A percentile compares a stretch with the other conserved stretches of the same genome.
These are phyloP conservation scores for Apteryx owenii DNA, from an alignment of 2,113 vertebrate species.

Conservation along the genomic window DNA sequence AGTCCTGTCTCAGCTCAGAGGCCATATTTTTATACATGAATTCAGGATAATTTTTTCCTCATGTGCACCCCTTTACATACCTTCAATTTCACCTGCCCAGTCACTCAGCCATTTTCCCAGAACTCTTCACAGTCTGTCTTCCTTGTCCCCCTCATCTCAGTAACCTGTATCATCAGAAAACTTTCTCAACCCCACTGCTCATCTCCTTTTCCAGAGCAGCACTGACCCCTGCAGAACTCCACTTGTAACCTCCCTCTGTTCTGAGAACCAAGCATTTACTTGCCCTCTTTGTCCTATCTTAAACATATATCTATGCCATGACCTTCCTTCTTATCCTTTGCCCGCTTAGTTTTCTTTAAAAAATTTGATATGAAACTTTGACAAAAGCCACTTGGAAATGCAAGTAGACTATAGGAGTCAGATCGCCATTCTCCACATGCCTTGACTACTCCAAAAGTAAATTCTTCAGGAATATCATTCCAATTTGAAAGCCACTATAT, in stretches of 20 bases:
- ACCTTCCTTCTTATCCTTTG: not conserved
- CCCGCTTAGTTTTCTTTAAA: not conserved
- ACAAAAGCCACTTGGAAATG: not conserved
- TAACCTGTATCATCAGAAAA: not conserved
- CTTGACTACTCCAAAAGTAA: not conserved
- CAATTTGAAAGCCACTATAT: not conserved
- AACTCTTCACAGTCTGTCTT: not conserved
- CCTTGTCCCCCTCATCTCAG: not conserved
- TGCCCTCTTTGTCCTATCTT: not conserved
- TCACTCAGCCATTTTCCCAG: not conserved
- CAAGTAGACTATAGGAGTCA: not conserved
- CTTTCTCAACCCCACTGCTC: not conserved
- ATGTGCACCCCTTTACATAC: not conserved
- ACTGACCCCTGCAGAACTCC: not conserved
- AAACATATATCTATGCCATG: not conserved
- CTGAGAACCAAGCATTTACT: not conserved
- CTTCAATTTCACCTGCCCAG: not conserved
- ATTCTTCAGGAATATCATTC: not conserved
- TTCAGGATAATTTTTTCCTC: not conserved
- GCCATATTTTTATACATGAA: not conserved
- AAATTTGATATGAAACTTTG: fast-evolving
- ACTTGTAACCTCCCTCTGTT: not conserved
- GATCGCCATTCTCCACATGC: not conserved
- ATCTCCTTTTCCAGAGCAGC: not conserved
- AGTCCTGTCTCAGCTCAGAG: not conserved